Base-by-base conservation (phyloP, 2,888 invertebrate genomes). In the Seira musarum region DNA sequence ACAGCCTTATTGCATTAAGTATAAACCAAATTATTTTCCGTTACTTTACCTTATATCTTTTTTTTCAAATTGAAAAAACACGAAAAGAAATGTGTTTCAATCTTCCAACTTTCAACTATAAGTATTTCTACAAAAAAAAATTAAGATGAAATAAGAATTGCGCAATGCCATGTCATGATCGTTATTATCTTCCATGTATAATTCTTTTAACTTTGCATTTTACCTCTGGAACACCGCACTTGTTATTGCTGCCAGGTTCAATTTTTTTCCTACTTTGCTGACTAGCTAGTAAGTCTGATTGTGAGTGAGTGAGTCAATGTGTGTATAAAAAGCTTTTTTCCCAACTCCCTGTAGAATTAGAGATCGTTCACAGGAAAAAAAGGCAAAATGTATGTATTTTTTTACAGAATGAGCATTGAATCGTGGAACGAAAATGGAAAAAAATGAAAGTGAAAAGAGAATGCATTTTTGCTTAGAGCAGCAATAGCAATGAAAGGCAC, bases 311-410 rank as follows among this genome's bases (percentile, higher is more conserved):
- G 53, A 53, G 53, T 13, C 6, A 53, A 13, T 74, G 40, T 75
- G 17, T 24, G 40, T 70, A 82, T 76, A 84, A 84, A 75, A 83
- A 76, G 76, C 70, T 69, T 79, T 82, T 82, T 83, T 67, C 40
- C 24, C 72, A 75, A 78, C 70, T 85, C 83, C 85, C 85, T 63
- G 68, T 60, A 83, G 83, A 80, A 60, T 76, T 64, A 61, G 25
- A 75, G 67, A 75, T 68, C 61, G 67, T 75, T 67, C 61, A 19
- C 67, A 67, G 60, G 25, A 17, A 65, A 61, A 67, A 65, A 13
- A 68, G 65, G 24, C 15, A 71, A 25, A 19, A 21, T 53, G 15
- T 53, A 53, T 53, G 30, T 30, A 30, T 30, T 19, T 35, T 17
- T n/a, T 35, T 35, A 19, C 8, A 70, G 60, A 70, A 22, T 67